Evolutionary conservation across 2,113 vertebrate genomes (phyloP), one percentile per base, ranked within the genome.

Genomic region (Ceratotherium simum): DNA sequence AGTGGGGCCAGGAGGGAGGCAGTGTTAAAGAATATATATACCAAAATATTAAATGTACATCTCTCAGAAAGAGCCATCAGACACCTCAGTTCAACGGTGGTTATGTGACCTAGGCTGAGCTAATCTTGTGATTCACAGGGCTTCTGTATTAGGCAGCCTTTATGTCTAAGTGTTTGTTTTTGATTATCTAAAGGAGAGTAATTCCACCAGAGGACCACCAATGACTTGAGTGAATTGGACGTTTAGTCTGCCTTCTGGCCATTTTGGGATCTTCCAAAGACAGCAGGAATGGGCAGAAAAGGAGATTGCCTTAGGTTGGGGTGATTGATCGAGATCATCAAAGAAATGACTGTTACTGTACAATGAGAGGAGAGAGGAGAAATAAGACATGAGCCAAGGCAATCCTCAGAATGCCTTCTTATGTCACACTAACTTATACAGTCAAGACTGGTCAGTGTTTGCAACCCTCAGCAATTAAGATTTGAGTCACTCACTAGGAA

Each of bases 1-100:
- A 39, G 4, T 1, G 2, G 46, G 31, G 8, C 18, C 5, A 0
- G 14, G 25, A 1, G 3, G 10, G 48, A 78, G 17, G 11, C 33
- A 54, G 64, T 29, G 13, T 6, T 92, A 78, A 51, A 60, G 11
- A 39, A 58, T 54, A 70, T 27, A 29, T 33, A 51, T 48, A 76
- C 11, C 25, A 51, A 92, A 89, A 42, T 72, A 84, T 36, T 72
- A 78, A 60, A 39, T 39, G 20, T 25, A 48, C 0, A 29, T 82
- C 9, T 54, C 21, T 96, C 36, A 65, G 20, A 54, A 92, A 60
- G 81, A 58, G 13, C 6, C 4, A 92, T 39, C 0, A 39, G 21
- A 62, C 7, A 33, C 3, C n/a, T 73, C 54, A 18, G 1, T 81
- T 70, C 51, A 75, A 82, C 86, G 31, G 31, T 62, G 7, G 25